A percentile compares a stretch with the other conserved stretches of the same genome.
phyloP scores from a whole-genome alignment of 2,888 invertebrate species.

The Plusia festucae region DNA sequence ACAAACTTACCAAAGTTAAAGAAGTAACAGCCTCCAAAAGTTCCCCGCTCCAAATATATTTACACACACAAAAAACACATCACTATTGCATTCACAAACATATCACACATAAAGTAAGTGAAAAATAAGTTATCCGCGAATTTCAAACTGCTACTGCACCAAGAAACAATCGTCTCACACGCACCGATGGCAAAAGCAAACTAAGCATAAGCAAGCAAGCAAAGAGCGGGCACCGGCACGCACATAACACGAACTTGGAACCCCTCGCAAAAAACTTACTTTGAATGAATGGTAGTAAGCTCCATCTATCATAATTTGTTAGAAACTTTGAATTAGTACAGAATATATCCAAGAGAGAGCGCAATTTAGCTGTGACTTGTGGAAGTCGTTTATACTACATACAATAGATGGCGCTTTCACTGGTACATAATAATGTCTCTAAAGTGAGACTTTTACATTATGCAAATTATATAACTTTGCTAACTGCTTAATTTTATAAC shows the following conservation, averaged over 20 bases:
- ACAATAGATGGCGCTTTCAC: constrained; percentile 27
- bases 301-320: constrained; percentile 30
- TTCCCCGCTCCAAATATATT: constrained; percentile 59
- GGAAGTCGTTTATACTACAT: background rate
- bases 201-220: constrained; percentile 72
- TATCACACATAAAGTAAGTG: constrained; percentile 69
- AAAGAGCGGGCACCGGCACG: constrained; percentile 22
- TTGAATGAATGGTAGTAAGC: constrained; percentile 16
- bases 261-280: constrained; percentile 36
- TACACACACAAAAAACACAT: constrained; percentile 68
- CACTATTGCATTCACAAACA: constrained; percentile 69
- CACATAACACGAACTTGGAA: constrained; percentile 47
- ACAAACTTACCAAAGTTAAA: constrained; percentile 76
- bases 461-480: no score
- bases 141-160: constrained; percentile 66
- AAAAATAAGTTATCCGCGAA: constrained; percentile 83
- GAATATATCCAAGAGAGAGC: constrained; percentile 11
- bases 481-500: no score
- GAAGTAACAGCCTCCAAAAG: constrained; percentile 60
- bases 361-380: background rate
- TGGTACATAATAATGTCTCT: no score
- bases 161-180: constrained; percentile 64
- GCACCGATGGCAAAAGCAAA: constrained; percentile 74
- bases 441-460: no score
- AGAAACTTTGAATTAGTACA: constrained; percentile 9